A percentile compares a stretch with the other conserved stretches of the same genome.
These are phyloP conservation scores for Xenopus petersii DNA, from an alignment of 2,797 vertebrate species.

Conservation along the genomic window DNA sequence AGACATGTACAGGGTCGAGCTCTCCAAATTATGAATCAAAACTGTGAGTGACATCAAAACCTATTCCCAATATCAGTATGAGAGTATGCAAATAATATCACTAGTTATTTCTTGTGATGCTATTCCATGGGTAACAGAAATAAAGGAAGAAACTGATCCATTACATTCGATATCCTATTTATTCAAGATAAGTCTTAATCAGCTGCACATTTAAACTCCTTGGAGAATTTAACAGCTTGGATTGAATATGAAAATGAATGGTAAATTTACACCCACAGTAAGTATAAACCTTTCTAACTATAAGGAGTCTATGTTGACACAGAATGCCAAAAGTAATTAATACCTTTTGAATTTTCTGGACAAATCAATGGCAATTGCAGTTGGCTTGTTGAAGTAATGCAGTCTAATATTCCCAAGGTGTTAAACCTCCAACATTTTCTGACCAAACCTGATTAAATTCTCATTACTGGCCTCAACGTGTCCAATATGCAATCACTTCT, in stretches of 20 bases:
- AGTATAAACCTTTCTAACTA: background rate
- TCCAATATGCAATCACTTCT: constrained; percentile 37
- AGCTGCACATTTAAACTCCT: background rate
- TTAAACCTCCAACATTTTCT: constrained; percentile 47
- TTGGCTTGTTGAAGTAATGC: constrained; percentile 42
- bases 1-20: too few relatives aligned
- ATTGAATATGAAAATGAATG: background rate
- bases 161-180: background rate
- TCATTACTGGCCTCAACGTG: constrained; percentile 28
- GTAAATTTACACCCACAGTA: background rate
- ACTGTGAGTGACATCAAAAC: too few relatives aligned
- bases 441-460: constrained; percentile 42
- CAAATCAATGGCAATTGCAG: constrained; percentile 51
- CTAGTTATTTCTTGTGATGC: too few relatives aligned
- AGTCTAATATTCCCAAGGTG: constrained; percentile 34
- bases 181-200: background rate
- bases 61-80: too few relatives aligned
- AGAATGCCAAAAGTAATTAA: constrained; percentile 48
- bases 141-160: background rate
- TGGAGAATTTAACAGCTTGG: background rate
- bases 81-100: too few relatives aligned
- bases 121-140: background rate
- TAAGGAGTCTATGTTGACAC: background rate
- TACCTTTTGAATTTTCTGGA: constrained; percentile 43
- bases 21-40: too few relatives aligned